These are phyloP conservation scores for Euplagia quadripunctaria DNA, from an alignment of 2,888 invertebrate genomes.

Conservation along the genomic window DNA sequence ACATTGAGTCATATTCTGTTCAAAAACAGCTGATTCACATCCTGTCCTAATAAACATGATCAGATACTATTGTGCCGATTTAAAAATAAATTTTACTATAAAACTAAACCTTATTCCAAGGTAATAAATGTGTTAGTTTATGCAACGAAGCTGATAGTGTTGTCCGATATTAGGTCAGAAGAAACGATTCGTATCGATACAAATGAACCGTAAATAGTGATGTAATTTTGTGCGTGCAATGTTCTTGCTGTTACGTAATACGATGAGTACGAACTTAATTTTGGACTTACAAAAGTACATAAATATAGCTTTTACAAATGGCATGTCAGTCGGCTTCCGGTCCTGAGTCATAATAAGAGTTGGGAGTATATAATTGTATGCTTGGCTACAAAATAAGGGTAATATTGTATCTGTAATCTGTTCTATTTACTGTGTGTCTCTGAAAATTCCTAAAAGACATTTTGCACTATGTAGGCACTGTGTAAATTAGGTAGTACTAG, in stretches of 20 bases:
- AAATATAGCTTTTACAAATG: constrained; percentile 3
- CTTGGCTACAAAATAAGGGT: background rate
- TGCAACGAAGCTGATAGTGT: background rate
- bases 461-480: too few relatives aligned
- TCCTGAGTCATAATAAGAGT: background rate
- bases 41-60: background rate
- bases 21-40: constrained; percentile 1
- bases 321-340: constrained; percentile 3
- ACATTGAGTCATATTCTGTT: constrained; percentile 5
- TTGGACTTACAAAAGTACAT: background rate
- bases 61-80: background rate
- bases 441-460: too few relatives aligned
- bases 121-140: background rate
- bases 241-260: background rate
- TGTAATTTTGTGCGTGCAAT: background rate
- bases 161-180: constrained; percentile 12
- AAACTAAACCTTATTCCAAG: background rate
- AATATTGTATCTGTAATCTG: background rate
- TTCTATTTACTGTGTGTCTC: too few relatives aligned
- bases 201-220: constrained; percentile 14
- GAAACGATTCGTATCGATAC: constrained; percentile 12
- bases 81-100: background rate
- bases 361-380: background rate
- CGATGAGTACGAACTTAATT: background rate
- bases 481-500: too few relatives aligned